Conservation (phyloP, 2,797 vertebrate genomes). For the Yasuhikotakia modesta region DNA sequence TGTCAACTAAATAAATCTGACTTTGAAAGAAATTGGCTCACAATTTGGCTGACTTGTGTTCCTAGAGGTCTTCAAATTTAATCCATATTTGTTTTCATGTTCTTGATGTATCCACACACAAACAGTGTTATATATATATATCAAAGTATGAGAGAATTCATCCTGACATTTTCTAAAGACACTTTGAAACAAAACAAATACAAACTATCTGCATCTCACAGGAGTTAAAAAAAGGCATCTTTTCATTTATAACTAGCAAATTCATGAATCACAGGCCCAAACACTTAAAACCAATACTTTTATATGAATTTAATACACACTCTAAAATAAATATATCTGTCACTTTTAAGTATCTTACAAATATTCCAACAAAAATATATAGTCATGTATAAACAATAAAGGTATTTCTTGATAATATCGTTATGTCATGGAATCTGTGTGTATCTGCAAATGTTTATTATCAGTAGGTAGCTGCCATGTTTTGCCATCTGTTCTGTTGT, state of each 20-base stretch:
- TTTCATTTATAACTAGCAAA: neutral
- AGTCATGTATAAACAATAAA: slow-evolving; percentile 38
- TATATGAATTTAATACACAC: slow-evolving; percentile 91
- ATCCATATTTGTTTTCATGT: slow-evolving; percentile 44
- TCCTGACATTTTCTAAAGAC: slow-evolving; percentile 40
- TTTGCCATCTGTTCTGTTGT: slow-evolving; percentile 18
- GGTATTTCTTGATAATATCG: slow-evolving; percentile 17
- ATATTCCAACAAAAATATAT: slow-evolving; percentile 78
- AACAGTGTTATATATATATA: slow-evolving; percentile 23
- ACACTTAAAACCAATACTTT: slow-evolving; percentile 62
- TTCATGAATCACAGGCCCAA: neutral
- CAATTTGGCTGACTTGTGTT: slow-evolving; percentile 46
- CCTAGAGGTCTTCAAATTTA: slow-evolving; percentile 49
- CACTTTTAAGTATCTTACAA: slow-evolving; percentile 86
- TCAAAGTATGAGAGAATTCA: slow-evolving; percentile 38
- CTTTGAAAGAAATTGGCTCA: slow-evolving; percentile 39
- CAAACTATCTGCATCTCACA: slow-evolving; percentile 23
- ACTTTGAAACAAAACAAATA: slow-evolving; percentile 33
- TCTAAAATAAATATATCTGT: slow-evolving; percentile 95
- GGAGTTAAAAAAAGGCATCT: slow-evolving; percentile 45
- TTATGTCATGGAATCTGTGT: slow-evolving; percentile 2
- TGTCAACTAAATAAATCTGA: slow-evolving; percentile 33
- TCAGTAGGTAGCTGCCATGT: slow-evolving; percentile 37
- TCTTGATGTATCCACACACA: slow-evolving; percentile 48
- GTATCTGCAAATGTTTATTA: slow-evolving; percentile 10